phyloP scores from a whole-genome alignment of 1,140 invertebrate species.

The Amyelois transitella region DNA sequence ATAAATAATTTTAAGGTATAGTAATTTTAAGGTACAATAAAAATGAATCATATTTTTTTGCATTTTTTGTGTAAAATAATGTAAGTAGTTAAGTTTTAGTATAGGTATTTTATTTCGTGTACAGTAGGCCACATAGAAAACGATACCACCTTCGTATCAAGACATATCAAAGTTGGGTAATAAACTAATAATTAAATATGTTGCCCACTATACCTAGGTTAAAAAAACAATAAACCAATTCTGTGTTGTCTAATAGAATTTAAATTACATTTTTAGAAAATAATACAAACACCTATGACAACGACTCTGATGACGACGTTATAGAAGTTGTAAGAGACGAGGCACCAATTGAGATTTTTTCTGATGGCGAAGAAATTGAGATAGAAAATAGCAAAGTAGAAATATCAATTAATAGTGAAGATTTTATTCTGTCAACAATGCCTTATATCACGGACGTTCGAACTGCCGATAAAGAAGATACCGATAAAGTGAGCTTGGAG shows the following conservation, averaged over 20 bases:
- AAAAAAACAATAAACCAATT: too few relatives aligned
- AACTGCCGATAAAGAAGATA: neutral
- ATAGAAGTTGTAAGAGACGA: conserved; percentile 67
- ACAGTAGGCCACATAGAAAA: too few relatives aligned
- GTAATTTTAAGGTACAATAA: too few relatives aligned
- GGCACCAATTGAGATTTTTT: conserved; percentile 63
- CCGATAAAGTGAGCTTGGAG: neutral
- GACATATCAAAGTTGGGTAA: too few relatives aligned
- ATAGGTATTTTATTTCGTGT: too few relatives aligned
- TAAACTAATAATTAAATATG: too few relatives aligned
- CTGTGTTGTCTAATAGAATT: too few relatives aligned
- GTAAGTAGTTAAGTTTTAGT: neutral
- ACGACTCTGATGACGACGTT: conserved; percentile 62
- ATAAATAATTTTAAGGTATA: neutral
- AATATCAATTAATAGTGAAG: neutral
- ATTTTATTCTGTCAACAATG: neutral
- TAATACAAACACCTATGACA: too few relatives aligned
- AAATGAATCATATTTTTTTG: too few relatives aligned
- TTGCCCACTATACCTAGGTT: too few relatives aligned
- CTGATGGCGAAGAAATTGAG: conserved; percentile 58
- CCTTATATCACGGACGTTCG: neutral
- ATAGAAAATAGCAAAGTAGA: conserved; percentile 21
- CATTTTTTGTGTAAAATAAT: neutral
- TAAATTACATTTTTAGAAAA: too few relatives aligned
- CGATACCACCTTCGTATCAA: too few relatives aligned